Evolutionary conservation across 2,797 vertebrate genomes (phyloP), one percentile per base, ranked within the genome.

Genomic region (Nyctalus aviator): DNA sequence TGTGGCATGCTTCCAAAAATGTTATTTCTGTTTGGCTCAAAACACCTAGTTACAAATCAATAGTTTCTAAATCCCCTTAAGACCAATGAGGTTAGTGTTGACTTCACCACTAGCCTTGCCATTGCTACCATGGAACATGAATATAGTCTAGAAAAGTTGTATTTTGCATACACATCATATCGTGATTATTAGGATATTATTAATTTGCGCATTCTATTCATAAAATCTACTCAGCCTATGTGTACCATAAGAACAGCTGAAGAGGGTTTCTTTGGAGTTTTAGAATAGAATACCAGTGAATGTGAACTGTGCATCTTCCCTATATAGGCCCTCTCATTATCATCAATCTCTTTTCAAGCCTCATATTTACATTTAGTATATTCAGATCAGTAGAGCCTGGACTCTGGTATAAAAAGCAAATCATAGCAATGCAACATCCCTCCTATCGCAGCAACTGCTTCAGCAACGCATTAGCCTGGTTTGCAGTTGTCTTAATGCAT

Each of bases 11-110:
- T 90, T 90, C 44, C 76, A 83, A 75, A 88, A 92, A 30, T 71
- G 20, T 50, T 90, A 71, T 86, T 90, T 92, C 25, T 79, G 3
- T 11, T 81, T 94, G 81, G 32, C 78, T 95, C 32, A 88, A 35
- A 73, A 37, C 6, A 83, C 25, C 20, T 27, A n/a, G 15, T 18
- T 88, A 81, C 6, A 78, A 57, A 95, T 90, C 44, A 91, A 20
- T 83, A 8, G 10, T 64, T 77, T 8, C 23, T 46, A 8, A 78
- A 53, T 84, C 5, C 6, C 3, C 66, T 64, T 25, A 84, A 46
- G 57, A 81, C 7, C 20, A 85, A 13, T 35, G 15, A 8, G 1
- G 20, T 15, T 15, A 35, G 13, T 76, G 6, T 50, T 79, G n/a
- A 87, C 4, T 81, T 90, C 4, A 4, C 44, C 35, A 76, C 21